Evolutionary conservation across 2,888 invertebrate species (phyloP), one percentile per base, ranked within the genome.

Genomic region (Galeopsomyia nigrocyanea): DNA sequence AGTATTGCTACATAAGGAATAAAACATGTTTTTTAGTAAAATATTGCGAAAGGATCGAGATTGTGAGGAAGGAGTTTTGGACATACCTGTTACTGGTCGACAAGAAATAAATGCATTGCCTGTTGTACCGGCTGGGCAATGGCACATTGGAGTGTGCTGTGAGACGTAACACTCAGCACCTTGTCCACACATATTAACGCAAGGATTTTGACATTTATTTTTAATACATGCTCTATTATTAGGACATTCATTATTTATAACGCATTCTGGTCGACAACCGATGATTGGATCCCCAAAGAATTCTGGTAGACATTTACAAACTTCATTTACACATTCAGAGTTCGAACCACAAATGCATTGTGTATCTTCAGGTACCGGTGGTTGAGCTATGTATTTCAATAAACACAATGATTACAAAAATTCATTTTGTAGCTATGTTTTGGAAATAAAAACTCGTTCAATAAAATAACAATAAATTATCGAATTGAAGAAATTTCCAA

Each of bases 121-220:
- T 92, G 90, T 90, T 77, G 88, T 91, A 26, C 90, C 90, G 76
- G 90, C 89, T 77, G 90, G 88, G 80, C 93, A 93, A 62, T 90
- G 89, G 82, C 93, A 93, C 80, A 92, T 91, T 1, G 93, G 92
- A 71, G 92, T 90, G 80, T 93, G 93, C 78, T 92, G 91, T 74
- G 91, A 89, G 65, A 93, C 92, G 83, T 90, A 90, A 83, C 93
- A 93, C 77, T 90, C 88, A 26, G 93, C 92, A 75, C 91, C 91
- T 82, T 87, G 87, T 64, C 92, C 93, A 80, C 92, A 93, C 72
- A 90, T 90, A 67, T 90, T 90, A 58, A 90, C 89, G 78, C 95
- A 95, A 62, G 95, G 95, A 84, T 94, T 90, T 13, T 87, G 82
- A 83, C 95, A 95, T 87, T 93, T 93, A 79, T 92, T 91, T 81